These are phyloP conservation scores for Tanypteryx hageni DNA, from an alignment of 2,888 invertebrate species.

Conservation along the genomic window DNA sequence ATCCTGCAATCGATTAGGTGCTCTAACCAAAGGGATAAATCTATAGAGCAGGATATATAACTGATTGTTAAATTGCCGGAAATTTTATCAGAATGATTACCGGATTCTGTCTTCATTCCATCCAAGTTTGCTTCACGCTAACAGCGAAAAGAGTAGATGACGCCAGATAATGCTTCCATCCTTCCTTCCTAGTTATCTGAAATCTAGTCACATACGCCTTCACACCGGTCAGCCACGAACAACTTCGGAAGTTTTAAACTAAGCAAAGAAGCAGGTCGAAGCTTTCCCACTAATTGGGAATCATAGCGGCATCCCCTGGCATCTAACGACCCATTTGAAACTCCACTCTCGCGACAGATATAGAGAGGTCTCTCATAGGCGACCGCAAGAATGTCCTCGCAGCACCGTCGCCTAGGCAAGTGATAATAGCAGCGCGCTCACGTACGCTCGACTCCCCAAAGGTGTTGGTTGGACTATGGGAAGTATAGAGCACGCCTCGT, in stretches of 20 bases:
- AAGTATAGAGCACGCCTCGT: neutral
- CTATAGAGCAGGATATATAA: too few species aligned
- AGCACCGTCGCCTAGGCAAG: neutral
- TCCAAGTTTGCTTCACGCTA: neutral
- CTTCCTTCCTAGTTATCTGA: neutral
- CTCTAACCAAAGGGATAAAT: too few species aligned
- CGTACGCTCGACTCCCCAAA: conserved; percentile 16
- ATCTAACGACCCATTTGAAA: conserved; percentile 9
- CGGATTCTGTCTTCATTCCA: neutral
- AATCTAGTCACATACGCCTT: conserved; percentile 13
- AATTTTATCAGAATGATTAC: neutral
- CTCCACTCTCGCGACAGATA: conserved; percentile 46
- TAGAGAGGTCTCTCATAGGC: conserved; percentile 22
- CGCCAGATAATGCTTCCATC: neutral
- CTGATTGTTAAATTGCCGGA: too few species aligned
- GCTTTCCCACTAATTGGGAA: conserved; percentile 55
- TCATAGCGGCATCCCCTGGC: conserved; percentile 28
- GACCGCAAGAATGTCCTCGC: neutral
- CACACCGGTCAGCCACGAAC: neutral
- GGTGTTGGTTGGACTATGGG: neutral
- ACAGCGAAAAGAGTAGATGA: neutral
- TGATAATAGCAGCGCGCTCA: neutral
- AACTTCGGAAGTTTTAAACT: conserved; percentile 38
- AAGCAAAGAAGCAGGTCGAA: neutral
- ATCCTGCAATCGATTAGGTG: too few species aligned